Evolutionary conservation across 2,888 invertebrate genomes (phyloP).

Genomic region (Tanaodytes sp.): DNA sequence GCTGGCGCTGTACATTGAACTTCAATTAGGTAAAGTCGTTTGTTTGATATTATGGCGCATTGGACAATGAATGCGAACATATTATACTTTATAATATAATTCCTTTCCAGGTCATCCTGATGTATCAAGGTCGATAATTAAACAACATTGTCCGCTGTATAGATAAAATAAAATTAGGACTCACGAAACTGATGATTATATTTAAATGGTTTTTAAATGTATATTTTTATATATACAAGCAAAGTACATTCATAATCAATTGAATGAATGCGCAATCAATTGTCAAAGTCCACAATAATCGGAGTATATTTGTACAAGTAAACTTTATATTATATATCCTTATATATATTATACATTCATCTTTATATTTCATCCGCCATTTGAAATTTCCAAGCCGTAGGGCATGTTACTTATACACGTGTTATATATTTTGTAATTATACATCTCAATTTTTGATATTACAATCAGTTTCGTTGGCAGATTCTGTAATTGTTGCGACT

Average conservation of each 20-base stretch:
- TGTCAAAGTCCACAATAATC: too few species aligned
- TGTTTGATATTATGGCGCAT: neutral
- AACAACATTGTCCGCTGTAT: constrained; percentile 76
- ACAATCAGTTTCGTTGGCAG: too few species aligned
- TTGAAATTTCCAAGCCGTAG: too few species aligned
- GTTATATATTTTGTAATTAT: neutral
- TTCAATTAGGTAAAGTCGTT: constrained; percentile 75
- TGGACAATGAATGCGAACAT: neutral
- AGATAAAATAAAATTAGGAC: constrained; percentile 56
- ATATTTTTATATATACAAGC: neutral
- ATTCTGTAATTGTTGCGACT: too few species aligned
- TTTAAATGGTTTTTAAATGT: constrained; percentile 1
- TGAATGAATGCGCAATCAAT: too few species aligned
- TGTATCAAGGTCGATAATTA: constrained; percentile 77
- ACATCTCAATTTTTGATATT: too few species aligned
- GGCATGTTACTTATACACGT: too few species aligned
- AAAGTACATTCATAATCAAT: neutral
- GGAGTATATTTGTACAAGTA: too few species aligned
- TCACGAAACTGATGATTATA: neutral
- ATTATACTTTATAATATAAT: constrained; percentile 25
- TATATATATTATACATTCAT: too few species aligned
- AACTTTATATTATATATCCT: neutral
- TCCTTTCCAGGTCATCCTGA: constrained; percentile 75
- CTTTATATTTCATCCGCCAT: too few species aligned
- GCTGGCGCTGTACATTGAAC: constrained; percentile 79